Conservation (phyloP, 2,888 invertebrate genomes). For the Tetragnatha montana region DNA sequence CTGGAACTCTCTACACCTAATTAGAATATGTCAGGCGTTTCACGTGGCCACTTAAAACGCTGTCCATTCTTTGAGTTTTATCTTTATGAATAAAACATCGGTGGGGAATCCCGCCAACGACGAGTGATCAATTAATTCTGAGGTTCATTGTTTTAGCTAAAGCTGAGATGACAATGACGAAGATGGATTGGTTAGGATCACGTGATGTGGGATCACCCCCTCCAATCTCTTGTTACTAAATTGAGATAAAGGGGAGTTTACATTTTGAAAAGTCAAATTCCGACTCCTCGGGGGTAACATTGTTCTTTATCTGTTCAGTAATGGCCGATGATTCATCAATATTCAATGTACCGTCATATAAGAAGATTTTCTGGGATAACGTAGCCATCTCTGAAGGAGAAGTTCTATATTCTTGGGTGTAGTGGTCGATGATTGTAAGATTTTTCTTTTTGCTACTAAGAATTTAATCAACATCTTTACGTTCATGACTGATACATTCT, state of each 20-base stretch:
- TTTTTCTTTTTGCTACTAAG: no score
- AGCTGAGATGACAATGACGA: conserved; percentile 68
- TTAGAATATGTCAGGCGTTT: conserved; percentile 64
- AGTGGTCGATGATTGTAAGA: no score
- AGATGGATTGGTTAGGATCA: conserved; percentile 64
- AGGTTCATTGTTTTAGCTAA: conserved; percentile 70
- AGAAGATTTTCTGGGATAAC: no score
- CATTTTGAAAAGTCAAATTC: conserved; percentile 33
- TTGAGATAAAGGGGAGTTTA: conserved; percentile 53
- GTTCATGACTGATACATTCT: no score
- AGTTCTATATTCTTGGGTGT: no score
- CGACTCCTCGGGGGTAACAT: neutral
- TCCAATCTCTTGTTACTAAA: conserved; percentile 42
- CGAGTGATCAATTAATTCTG: conserved; percentile 66
- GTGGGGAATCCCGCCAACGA: conserved; percentile 40
- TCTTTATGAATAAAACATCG: conserved; percentile 69
- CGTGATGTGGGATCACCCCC: conserved; percentile 60
- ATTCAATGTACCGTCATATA: no score
- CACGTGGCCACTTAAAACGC: conserved; percentile 58
- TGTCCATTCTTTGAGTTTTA: conserved; percentile 67
- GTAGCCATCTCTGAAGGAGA: no score
- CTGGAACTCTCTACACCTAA: conserved; percentile 50
- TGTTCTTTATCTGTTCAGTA: no score
- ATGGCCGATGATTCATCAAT: no score
- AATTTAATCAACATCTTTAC: no score